Evolutionary conservation across 2,888 invertebrate species (phyloP).

Genomic region (Eilema sororculum): DNA sequence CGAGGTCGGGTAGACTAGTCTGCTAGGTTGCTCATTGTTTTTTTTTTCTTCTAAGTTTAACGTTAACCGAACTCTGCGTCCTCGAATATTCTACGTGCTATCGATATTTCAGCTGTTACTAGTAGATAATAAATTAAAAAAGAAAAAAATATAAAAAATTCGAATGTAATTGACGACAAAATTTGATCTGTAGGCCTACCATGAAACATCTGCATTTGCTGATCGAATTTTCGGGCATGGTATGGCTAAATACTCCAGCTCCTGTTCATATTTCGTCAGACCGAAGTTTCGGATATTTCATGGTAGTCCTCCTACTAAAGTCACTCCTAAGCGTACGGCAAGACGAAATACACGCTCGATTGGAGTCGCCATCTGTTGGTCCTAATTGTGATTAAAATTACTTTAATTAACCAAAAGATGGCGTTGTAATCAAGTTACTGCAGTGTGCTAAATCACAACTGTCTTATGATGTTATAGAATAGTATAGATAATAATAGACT

Average conservation of each 20-base stretch:
- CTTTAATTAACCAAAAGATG: background rate
- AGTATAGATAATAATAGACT: constrained; percentile 4
- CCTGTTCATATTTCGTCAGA: too few species aligned
- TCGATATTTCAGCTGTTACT: background rate
- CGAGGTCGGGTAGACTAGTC: constrained; percentile 12
- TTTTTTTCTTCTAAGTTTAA: constrained; percentile 2
- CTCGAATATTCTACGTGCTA: constrained; percentile 8
- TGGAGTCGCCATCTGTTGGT: background rate
- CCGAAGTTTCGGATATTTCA: too few species aligned
- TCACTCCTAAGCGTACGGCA: background rate
- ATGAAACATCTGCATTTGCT: too few species aligned
- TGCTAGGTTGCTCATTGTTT: constrained; percentile 16
- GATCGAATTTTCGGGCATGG: too few species aligned
- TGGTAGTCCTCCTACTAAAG: too few species aligned
- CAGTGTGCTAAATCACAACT: constrained; percentile 4
- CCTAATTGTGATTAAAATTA: background rate
- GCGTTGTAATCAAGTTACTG: background rate
- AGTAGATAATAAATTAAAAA: background rate
- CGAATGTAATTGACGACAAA: background rate
- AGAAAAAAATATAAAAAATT: background rate
- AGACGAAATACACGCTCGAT: background rate
- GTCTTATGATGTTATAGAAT: constrained; percentile 5
- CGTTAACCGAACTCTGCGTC: background rate
- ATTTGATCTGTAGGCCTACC: background rate
- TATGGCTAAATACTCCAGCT: too few species aligned